Conservation (phyloP, 2,797 vertebrate species). For the Myotis vivesi region DNA sequence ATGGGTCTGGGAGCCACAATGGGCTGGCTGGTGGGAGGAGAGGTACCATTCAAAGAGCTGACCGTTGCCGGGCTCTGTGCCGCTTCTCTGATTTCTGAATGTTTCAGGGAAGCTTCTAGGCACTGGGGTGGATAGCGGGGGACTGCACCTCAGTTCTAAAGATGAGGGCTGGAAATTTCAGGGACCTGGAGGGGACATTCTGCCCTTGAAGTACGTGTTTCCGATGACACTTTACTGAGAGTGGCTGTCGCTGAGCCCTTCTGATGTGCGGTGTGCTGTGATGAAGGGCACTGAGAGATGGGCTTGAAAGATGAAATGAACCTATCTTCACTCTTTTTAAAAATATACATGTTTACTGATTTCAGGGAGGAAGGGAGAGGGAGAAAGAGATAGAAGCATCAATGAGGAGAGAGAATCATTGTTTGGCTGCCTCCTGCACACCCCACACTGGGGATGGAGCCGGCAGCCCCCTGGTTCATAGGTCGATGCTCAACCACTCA, state of each 20-base stretch:
- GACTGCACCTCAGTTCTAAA: background rate
- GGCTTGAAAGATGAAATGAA: background rate
- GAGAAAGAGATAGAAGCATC: too few relatives aligned
- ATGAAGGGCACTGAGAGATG: background rate
- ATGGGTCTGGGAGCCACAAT: background rate
- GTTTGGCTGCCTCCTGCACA: too few relatives aligned
- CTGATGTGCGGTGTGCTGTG: background rate
- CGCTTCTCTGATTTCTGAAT: background rate
- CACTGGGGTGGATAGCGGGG: too few relatives aligned
- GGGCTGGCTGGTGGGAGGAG: background rate
- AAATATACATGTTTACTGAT: too few relatives aligned
- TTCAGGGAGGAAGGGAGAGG: too few relatives aligned
- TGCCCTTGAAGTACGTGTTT: background rate
- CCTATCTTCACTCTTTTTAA: background rate
- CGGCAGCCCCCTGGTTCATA: too few relatives aligned
- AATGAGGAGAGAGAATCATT: too few relatives aligned
- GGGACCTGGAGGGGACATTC: background rate
- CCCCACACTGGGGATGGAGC: too few relatives aligned
- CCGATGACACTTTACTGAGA: background rate
- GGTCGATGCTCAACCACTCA: too few relatives aligned
- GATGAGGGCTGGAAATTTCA: background rate
- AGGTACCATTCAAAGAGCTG: background rate
- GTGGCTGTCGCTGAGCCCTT: background rate
- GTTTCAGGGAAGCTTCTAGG: background rate
- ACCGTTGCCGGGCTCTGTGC: background rate